Conservation (phyloP, 2,888 invertebrate genomes). For the Rutpela maculata region DNA sequence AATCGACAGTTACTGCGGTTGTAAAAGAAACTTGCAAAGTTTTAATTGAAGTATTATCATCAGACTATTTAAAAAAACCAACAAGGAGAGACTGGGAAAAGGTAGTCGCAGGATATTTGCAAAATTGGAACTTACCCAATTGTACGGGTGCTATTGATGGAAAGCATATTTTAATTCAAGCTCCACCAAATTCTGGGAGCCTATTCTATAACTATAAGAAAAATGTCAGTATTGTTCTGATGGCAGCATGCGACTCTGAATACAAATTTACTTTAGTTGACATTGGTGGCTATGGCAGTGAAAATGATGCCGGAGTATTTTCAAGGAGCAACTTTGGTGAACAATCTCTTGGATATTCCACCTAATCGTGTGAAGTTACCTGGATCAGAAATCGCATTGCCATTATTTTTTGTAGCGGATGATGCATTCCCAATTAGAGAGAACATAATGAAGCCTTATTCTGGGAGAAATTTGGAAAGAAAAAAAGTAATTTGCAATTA, state of each 20-base stretch:
- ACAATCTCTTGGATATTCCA: constrained; percentile 21
- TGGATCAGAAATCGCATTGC: constrained; percentile 13
- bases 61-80: not conserved
- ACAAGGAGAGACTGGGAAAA: not conserved
- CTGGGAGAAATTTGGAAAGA: constrained; percentile 24
- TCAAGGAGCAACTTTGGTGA: constrained; percentile 17
- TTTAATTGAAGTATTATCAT: not conserved
- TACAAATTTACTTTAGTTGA: constrained; percentile 63
- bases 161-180: not conserved
- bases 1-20: not conserved
- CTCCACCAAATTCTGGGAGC: not conserved
- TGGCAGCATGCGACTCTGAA: constrained; percentile 61
- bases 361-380: constrained; percentile 15
- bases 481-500: constrained; percentile 23
- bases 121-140: not conserved
- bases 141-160: not conserved
- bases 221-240: constrained; percentile 54
- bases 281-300: constrained; percentile 62
- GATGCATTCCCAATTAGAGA: constrained; percentile 45
- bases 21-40: not conserved
- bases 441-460: constrained; percentile 42
- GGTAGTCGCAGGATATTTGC: not conserved
- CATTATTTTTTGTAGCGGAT: constrained; percentile 44
- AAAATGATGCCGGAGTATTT: constrained; percentile 61
- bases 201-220: constrained; percentile 62